Evolutionary conservation across 2,113 vertebrate species (phyloP).

Genomic region (Cettia cetti): DNA sequence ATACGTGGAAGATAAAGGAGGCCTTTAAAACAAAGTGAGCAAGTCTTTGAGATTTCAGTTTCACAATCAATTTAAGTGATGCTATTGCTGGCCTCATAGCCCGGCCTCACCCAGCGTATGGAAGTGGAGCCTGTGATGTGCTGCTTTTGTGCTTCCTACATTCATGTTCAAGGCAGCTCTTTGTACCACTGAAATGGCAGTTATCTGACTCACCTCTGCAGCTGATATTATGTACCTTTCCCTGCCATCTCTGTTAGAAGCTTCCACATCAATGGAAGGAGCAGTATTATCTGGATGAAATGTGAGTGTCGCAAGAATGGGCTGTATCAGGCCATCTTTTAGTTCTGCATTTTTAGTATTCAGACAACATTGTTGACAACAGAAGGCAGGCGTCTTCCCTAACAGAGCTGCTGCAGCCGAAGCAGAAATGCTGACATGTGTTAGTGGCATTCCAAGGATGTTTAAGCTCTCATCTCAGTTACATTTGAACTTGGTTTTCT

Average conservation of each 20-base stretch:
- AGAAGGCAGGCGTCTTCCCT: background rate
- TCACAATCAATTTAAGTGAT: background rate
- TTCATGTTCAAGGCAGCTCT: background rate
- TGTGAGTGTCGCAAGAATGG: background rate
- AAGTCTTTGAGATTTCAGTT: background rate
- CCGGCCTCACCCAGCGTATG: background rate
- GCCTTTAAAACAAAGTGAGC: background rate
- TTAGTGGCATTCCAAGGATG: slow-evolving; percentile 5
- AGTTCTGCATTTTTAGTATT: slow-evolving; percentile 29
- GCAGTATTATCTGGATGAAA: slow-evolving; percentile 7
- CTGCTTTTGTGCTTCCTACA: background rate
- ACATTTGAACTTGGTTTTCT: slow-evolving; percentile 7
- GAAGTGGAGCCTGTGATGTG: slow-evolving; percentile 1
- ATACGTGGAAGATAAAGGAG: background rate
- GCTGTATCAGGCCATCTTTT: slow-evolving; percentile 4
- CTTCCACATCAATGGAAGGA: background rate
- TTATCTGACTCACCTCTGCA: background rate
- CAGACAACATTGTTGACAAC: background rate
- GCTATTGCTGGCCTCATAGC: background rate
- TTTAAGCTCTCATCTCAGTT: background rate
- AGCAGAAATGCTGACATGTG: slow-evolving; percentile 1
- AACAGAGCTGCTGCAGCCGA: background rate
- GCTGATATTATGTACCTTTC: background rate
- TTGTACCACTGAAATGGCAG: background rate
- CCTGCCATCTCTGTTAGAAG: background rate